Evolutionary conservation across 2,888 invertebrate genomes (phyloP), one percentile per base, ranked within the genome.

Genomic region (Tupiocoris notatus): DNA sequence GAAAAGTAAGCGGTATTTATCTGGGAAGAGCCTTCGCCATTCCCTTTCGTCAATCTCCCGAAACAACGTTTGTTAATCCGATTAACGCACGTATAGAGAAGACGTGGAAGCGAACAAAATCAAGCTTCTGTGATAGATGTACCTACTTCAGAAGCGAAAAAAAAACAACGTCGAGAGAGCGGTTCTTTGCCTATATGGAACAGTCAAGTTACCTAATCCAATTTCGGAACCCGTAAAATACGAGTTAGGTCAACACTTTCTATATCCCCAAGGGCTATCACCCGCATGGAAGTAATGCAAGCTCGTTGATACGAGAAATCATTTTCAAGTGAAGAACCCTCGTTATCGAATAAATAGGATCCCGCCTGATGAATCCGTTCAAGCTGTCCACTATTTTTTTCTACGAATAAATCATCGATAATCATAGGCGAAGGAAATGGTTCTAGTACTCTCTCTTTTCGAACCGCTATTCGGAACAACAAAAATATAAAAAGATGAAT

Each of bases 161-260:
- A n/a, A n/a, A 39, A 39, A 39, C 12, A 39, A 39, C 39, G 39
- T 12, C 12, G 39, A 39, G 39, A 39, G 39, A 39, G 39, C 39
- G 39, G 39, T 39, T 12, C 12, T 39, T 39, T 39, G 12, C 63
- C 22, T 63, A 63, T 22, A 22, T 23, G 63, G 63, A 63, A 23
- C 16, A 2, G 63, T n/a, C 2, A 23, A 22, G 65, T 65, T 65
- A 65, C n/a, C 65, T 65, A 65, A 65, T 65, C 65, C 65, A 65
- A 65, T 65, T 65, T 65, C 20, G 25, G 39, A 39, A 9, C 39
- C 39, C 20, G 39, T 39, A 18, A 65, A 18, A 65, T 39, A 39
- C 39, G 65, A 65, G 65, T 16, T 25, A 39, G 65, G 65, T 64
- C 65, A 18, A 39, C 65, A 65, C 65, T 65, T 65, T 65, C 65